phyloP scores from a whole-genome alignment of 2,797 vertebrate genomes.

The Oreochromis grahami region DNA sequence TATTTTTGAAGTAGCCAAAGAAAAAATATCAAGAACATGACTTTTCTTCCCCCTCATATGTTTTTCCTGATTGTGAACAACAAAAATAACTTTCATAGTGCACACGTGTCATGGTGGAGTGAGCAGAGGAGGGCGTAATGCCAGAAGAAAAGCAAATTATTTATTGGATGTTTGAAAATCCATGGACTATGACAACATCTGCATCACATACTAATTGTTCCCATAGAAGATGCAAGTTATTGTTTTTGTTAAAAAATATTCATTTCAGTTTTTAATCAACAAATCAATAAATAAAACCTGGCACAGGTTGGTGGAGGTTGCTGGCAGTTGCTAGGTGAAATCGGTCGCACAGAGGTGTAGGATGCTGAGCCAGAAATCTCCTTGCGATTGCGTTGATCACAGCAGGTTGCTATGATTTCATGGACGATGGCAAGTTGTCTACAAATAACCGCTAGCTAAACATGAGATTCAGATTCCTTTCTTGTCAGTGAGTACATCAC shows the following conservation, averaged over 20 bases:
- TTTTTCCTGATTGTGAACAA: neutral
- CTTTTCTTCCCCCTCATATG: neutral
- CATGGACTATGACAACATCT: neutral
- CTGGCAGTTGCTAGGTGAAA: neutral
- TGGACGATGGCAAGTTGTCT: neutral
- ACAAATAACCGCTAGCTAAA: neutral
- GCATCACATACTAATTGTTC: neutral
- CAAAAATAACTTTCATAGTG: neutral
- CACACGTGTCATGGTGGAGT: neutral
- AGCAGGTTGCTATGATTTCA: neutral
- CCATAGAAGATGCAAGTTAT: neutral
- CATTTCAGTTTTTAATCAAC: neutral
- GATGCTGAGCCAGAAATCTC: neutral
- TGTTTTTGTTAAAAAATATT: neutral
- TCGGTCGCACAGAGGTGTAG: neutral
- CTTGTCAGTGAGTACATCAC: neutral
- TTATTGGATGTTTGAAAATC: neutral
- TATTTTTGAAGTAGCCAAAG: neutral
- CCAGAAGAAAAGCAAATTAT: neutral
- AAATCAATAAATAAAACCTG: neutral
- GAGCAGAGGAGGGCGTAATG: neutral
- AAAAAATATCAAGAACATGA: neutral
- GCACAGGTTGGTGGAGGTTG: neutral
- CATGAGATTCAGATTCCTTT: neutral
- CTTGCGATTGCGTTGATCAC: neutral